A percentile compares a stretch with the other conserved stretches of the same genome.
phyloP scores from a whole-genome alignment of 2,113 vertebrate genomes.

The Leiothrix lutea region DNA sequence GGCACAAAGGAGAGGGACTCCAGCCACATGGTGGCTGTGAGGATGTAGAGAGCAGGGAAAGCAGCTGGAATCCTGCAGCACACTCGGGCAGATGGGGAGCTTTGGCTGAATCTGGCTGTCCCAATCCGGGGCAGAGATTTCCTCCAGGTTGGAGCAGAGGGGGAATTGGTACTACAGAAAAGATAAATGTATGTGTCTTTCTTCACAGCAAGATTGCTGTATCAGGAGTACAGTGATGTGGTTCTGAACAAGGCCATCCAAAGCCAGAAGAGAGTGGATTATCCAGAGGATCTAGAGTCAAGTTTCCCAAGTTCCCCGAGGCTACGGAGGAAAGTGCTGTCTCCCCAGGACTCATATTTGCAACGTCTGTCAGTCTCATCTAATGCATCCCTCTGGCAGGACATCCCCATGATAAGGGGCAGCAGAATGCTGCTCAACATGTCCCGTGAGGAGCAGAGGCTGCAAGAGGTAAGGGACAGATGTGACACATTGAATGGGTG shows the following conservation, averaged over 20 bases:
- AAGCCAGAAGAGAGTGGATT: slow-evolving; percentile 83
- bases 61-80: not conserved
- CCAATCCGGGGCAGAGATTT: not conserved
- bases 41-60: not conserved
- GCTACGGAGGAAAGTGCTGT: slow-evolving; percentile 62
- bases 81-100: not conserved
- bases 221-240: slow-evolving; percentile 93
- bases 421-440: slow-evolving; percentile 80
- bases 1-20: not conserved
- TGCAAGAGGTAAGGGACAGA: slow-evolving; percentile 87
- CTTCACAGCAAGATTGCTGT: slow-evolving; percentile 83
- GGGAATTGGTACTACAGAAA: not conserved
- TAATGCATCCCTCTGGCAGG: slow-evolving; percentile 87
- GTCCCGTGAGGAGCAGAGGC: slow-evolving; percentile 83
- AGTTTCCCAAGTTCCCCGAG: slow-evolving; percentile 63
- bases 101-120: not conserved
- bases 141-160: not conserved
- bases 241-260: slow-evolving; percentile 90
- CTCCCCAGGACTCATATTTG: slow-evolving; percentile 76
- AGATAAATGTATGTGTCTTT: not conserved
- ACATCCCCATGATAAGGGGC: slow-evolving; percentile 84
- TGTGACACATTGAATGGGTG: not conserved
- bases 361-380: slow-evolving; percentile 81
- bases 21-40: not conserved
- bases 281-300: slow-evolving; percentile 7